phyloP scores from a whole-genome alignment of 1,140 invertebrate species.

The Neoseiulus cucumeris region DNA sequence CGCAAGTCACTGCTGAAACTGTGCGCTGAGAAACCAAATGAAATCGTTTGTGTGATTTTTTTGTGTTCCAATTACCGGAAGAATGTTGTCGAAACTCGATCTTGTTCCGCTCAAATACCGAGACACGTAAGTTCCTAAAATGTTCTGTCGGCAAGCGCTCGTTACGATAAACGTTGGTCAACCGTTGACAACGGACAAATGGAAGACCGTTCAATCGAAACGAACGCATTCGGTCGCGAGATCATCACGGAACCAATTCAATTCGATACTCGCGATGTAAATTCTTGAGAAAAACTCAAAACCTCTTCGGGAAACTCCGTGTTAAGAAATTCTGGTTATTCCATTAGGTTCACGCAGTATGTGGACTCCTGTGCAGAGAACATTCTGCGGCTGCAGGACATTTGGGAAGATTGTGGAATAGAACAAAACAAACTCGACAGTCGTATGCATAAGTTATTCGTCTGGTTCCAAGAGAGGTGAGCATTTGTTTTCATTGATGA shows the following conservation, averaged over 20 bases:
- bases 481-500: not conserved
- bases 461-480: not conserved
- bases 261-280: no score
- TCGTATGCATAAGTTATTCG: not conserved
- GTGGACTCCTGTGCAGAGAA: not conserved
- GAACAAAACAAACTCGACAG: not conserved
- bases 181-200: no score
- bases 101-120: not conserved
- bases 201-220: no score
- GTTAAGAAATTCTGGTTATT: not conserved
- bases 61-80: not conserved
- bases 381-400: not conserved
- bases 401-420: constrained; percentile 7
- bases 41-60: not conserved
- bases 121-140: not conserved
- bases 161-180: no score
- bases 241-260: no score
- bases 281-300: no score
- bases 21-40: not conserved
- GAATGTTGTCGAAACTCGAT: not conserved
- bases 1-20: not conserved
- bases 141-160: no score
- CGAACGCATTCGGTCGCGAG: no score
- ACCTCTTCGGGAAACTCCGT: no score
- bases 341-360: not conserved